Conservation (phyloP, 2,888 invertebrate species). For the Fragum sueziense region DNA sequence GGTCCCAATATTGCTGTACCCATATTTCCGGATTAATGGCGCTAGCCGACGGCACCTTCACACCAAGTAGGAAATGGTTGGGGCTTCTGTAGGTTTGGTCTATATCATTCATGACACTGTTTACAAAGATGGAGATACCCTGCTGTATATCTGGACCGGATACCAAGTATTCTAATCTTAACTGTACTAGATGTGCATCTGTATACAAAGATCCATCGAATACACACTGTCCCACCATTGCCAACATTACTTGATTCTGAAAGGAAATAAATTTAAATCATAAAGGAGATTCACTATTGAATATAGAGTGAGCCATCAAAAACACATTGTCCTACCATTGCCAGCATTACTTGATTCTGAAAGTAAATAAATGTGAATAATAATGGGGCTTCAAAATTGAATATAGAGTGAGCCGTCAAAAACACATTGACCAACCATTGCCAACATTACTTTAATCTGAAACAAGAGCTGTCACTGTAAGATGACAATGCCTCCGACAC, state of each 20-base stretch:
- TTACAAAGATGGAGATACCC: conserved; percentile 75
- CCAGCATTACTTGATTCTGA: conserved; percentile 78
- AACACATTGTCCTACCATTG: conserved; percentile 74
- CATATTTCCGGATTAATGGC: conserved; percentile 64
- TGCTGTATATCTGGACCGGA: conserved; percentile 70
- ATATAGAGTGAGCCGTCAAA: too few species aligned
- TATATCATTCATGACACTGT: conserved; percentile 73
- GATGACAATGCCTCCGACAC: too few species aligned
- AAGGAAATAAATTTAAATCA: conserved; percentile 10
- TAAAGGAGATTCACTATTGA: conserved; percentile 67
- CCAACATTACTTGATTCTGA: conserved; percentile 78
- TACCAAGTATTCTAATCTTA: conserved; percentile 75
- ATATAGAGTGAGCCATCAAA: conserved; percentile 78
- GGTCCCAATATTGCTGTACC: conserved; percentile 71
- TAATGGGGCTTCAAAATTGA: too few species aligned
- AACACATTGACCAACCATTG: too few species aligned
- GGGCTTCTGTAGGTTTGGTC: conserved; percentile 67
- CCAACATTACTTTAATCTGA: too few species aligned
- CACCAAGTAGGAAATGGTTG: conserved; percentile 69
- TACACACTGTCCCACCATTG: conserved; percentile 74
- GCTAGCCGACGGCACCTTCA: conserved; percentile 68
- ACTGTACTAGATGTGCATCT: conserved; percentile 69
- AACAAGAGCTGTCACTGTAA: too few species aligned
- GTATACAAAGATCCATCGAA: conserved; percentile 77
- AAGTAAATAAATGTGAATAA: conserved; percentile 10